These are phyloP conservation scores for Drosophila carrolli DNA, from an alignment of 1,140 invertebrate species.

Conservation along the genomic window DNA sequence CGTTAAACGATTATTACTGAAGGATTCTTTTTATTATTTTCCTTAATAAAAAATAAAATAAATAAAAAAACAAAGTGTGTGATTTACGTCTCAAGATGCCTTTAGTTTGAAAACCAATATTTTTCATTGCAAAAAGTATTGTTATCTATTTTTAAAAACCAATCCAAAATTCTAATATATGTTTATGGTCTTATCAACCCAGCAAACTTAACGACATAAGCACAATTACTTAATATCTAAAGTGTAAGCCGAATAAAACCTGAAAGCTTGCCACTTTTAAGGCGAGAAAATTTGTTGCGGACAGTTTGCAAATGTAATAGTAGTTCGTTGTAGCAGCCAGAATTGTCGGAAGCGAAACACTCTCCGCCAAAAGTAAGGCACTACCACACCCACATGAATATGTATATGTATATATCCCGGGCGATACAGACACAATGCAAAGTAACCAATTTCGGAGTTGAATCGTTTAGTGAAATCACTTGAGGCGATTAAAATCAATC, in stretches of 20 bases:
- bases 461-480: conserved; percentile 82
- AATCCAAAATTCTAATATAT: too few species aligned
- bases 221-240: background rate
- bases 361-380: conserved; percentile 50
- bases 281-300: conserved; percentile 45
- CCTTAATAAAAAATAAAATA: too few species aligned
- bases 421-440: conserved; percentile 58
- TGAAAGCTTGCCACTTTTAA: conserved; percentile 10
- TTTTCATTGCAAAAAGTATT: too few species aligned
- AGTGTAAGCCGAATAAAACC: background rate
- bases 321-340: conserved; percentile 19
- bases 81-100: too few species aligned
- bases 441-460: conserved; percentile 78
- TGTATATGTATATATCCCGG: conserved; percentile 1
- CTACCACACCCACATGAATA: conserved; percentile 4
- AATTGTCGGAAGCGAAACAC: conserved; percentile 64
- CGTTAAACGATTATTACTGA: too few species aligned
- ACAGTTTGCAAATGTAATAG: conserved; percentile 44
- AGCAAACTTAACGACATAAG: background rate
- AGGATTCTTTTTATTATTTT: too few species aligned
- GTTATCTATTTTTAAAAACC: too few species aligned
- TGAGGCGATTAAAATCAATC: conserved; percentile 83
- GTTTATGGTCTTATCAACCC: too few species aligned
- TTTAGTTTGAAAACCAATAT: too few species aligned
- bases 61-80: too few species aligned